Percentiles rank a stretch among this genome's conserved stretches.
phyloP scores from a whole-genome alignment of 2,797 vertebrate genomes.

The Cynopterus sphinx region DNA sequence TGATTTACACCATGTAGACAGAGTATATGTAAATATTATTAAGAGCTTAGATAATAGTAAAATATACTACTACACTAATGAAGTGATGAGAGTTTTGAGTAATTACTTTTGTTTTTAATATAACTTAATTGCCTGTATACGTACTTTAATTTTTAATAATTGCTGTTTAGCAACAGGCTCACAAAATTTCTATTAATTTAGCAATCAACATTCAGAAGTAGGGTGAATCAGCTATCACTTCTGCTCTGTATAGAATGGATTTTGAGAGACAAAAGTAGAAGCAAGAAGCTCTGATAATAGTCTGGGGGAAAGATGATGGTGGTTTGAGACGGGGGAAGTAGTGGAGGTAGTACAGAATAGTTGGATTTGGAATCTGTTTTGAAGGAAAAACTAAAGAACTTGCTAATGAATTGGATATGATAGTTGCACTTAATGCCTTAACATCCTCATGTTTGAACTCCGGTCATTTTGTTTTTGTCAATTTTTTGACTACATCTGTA shows the following conservation, averaged over 20 bases:
- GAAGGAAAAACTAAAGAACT: neutral
- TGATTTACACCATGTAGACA: neutral
- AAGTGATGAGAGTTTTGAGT: neutral
- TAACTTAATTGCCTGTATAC: neutral
- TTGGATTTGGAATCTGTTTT: neutral
- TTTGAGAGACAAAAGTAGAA: neutral
- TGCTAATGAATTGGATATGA: neutral
- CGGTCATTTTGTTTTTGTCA: neutral
- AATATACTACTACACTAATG: neutral
- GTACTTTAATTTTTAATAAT: neutral
- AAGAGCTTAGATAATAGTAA: neutral
- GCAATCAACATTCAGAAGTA: neutral
- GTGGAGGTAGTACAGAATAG: fast-evolving
- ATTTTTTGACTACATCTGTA: neutral
- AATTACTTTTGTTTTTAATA: neutral
- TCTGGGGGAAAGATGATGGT: neutral
- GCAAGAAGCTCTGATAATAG: neutral
- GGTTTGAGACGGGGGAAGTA: neutral
- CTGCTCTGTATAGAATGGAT: neutral
- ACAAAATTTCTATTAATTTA: neutral
- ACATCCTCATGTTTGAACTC: neutral
- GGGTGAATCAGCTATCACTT: neutral
- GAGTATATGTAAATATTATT: neutral
- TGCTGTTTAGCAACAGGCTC: neutral
- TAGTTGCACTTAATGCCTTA: neutral